Conservation (phyloP, 2,113 vertebrate species). For the Zosterops lateralis region DNA sequence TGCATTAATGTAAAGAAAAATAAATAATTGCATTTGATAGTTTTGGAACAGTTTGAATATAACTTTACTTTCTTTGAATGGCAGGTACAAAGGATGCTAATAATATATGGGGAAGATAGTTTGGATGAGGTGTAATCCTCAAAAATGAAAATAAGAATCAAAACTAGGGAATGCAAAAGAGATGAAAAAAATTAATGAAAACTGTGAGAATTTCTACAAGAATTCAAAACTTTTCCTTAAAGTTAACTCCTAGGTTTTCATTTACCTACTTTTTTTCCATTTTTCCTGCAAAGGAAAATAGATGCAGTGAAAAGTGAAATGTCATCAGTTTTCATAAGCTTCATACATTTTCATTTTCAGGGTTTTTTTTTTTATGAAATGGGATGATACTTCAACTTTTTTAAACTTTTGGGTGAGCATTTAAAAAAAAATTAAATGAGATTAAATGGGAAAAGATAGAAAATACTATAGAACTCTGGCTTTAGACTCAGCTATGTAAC, state of each 20-base stretch:
- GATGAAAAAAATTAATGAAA: not conserved
- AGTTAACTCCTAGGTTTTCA: not conserved
- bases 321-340: not conserved
- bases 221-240: not conserved
- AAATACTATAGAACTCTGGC: not conserved
- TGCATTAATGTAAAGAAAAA: not conserved
- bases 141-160: not conserved
- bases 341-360: not conserved
- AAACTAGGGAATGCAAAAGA: not conserved
- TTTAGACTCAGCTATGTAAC: not conserved
- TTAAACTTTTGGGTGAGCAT: not conserved
- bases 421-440: not conserved
- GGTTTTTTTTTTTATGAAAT: not conserved
- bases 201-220: not conserved
- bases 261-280: not conserved
- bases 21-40: not conserved
- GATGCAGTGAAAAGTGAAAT: not conserved
- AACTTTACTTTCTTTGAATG: not conserved
- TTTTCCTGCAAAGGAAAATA: not conserved
- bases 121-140: not conserved
- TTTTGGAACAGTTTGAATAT: not conserved
- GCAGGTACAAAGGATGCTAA: not conserved
- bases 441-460: not conserved
- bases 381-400: not conserved
- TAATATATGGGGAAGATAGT: accelerated